Evolutionary conservation across 2,797 vertebrate genomes (phyloP), one percentile per base, ranked within the genome.

Genomic region (Leptoclinus maculatus): DNA sequence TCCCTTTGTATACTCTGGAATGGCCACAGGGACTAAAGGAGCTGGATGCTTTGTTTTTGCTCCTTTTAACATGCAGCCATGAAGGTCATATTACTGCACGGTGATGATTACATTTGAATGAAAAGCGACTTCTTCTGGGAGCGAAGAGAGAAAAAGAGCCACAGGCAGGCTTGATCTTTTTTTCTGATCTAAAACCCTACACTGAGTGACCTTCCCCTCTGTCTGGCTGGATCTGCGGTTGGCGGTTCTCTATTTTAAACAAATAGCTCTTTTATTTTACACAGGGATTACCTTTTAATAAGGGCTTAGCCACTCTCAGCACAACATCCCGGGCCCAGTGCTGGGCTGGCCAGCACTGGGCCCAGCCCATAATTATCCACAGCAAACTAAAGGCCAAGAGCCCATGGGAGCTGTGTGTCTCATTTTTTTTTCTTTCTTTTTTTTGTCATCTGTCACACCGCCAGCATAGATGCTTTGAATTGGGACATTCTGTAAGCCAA

Each of bases 61-160:
- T 92, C 83, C 87, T 93, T 93, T 92, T 92, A 92, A 90, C 88
- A 90, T 91, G 90, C 90, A 88, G 88, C 91, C 90, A 90, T 93
- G 93, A 95, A 94, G 94, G 94, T 94, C 92, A 93, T 89, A 92
- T 94, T 91, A 92, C 90, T 85, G 88, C 59, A 57, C 59, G 23
- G 85, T 91, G 90, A 92, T 94, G 93, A 95, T 94, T 95, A 93
- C 89, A 94, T 94, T 93, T 93, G 89, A 95, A 94, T 93, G 91
- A 92, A 93, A 94, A 92, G 90, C 76, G 72, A 93, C 88, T 94
- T 91, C 88, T 92, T 91, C 85, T 85, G 89, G 80, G 90, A 90
- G 80, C 82, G 71, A 74, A 77, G 85, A 84, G 83, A 86, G 86
- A 91, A 77, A 93, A 87, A 87, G 83, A 88, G 90, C 90, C 90